Evolutionary conservation across 2,113 vertebrate genomes (phyloP), one percentile per base, ranked within the genome.

Genomic region (Cercopithecus mona): DNA sequence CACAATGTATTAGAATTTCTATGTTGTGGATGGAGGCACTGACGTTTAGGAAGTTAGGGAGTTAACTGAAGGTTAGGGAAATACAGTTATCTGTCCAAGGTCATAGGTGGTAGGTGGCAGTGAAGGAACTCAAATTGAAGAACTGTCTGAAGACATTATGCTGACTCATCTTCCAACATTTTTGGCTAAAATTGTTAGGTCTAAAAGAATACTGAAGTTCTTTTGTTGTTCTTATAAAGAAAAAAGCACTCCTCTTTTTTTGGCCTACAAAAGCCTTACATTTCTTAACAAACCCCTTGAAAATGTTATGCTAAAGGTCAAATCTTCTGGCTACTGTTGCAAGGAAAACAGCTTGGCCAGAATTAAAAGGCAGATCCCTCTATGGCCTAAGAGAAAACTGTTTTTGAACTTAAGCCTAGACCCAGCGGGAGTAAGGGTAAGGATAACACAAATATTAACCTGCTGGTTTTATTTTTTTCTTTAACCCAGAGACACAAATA

Each of bases 401-500:
- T 20, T 97, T 92, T 82, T 98, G 87, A 93, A 88, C 20, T n/a
- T 52, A 89, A 93, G 79, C 82, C 43, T 88, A 82, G 52, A 97
- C 45, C 6, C 73, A 96, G 84, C 70, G 61, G 83, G 66, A 93
- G 61, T 85, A 11, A 96, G 30, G 18, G 12, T 97, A 94, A 94
- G n/a, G 23, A 64, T 83, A 80, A 93, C 75, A 93, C 8, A 96
- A 93, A 93, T 70, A 94, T 38, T 80, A 70, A 59, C 57, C 57
- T 88, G 13, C 17, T 91, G 64, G 48, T 52, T 96, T 97, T 66
- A 45, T 75, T 93, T 94, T 87, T 94, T 93, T 82, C 35, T 93
- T 93, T 81, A 94, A 90, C 9, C 14, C 43, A 50, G 88, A 96
- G 23, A 81, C 48, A 87, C 48, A 92, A 92, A 96, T 82, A 92